Conservation (phyloP, 2,797 vertebrate species). For the Lophura swinhoii region DNA sequence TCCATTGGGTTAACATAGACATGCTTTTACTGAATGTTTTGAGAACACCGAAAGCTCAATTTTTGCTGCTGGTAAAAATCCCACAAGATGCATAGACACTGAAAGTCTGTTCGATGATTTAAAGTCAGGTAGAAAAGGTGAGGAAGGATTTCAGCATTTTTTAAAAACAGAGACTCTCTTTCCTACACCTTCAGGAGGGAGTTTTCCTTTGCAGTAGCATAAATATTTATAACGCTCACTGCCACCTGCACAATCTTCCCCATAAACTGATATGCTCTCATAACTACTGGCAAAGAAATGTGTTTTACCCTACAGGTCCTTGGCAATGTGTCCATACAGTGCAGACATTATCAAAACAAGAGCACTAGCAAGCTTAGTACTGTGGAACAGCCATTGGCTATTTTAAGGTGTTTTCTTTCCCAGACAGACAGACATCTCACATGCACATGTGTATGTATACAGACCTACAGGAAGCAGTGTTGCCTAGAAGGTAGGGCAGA, state of each 20-base stretch:
- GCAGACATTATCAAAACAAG: constrained; percentile 68
- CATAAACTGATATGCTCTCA: constrained; percentile 72
- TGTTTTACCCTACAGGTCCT: constrained; percentile 26
- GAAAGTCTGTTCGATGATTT: constrained; percentile 65
- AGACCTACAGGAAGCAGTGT: not conserved
- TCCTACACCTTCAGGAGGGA: constrained; percentile 56
- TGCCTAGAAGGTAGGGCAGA: not conserved
- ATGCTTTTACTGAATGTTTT: constrained; percentile 11
- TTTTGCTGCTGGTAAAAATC: constrained; percentile 51
- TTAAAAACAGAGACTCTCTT: constrained; percentile 66
- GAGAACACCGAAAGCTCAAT: not conserved
- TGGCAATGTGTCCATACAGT: constrained; percentile 24
- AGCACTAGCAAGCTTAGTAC: not conserved
- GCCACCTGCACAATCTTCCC: constrained; percentile 70
- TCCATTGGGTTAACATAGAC: not conserved
- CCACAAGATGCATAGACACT: constrained; percentile 53
- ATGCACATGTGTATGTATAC: not conserved
- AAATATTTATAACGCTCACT: constrained; percentile 70
- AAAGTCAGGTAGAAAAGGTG: constrained; percentile 63
- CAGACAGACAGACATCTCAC: not conserved
- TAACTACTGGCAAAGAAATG: constrained; percentile 49
- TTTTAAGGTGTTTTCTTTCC: constrained; percentile 50
- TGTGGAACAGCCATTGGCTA: not conserved
- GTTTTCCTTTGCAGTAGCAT: constrained; percentile 68
- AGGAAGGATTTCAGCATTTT: constrained; percentile 58